phyloP scores from a whole-genome alignment of 1,140 invertebrate species.

The Orius laevigatus region DNA sequence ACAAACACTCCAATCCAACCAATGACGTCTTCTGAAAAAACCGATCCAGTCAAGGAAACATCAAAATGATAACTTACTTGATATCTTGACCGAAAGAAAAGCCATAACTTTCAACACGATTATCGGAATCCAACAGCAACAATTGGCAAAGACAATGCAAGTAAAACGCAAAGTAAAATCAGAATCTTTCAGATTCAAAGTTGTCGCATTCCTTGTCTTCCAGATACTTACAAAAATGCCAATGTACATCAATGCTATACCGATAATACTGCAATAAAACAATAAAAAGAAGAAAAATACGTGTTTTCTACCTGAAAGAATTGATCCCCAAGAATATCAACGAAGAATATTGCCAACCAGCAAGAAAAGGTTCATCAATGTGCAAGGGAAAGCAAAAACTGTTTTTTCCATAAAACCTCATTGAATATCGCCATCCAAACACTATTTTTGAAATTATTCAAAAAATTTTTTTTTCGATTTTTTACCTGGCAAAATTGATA shows the following conservation, averaged over 20 bases:
- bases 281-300: slow-evolving; percentile 7
- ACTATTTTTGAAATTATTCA: slow-evolving; percentile 25
- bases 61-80: slow-evolving; percentile 24
- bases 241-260: slow-evolving; percentile 43
- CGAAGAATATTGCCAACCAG: slow-evolving; percentile 59
- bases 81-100: slow-evolving; percentile 35
- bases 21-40: slow-evolving; percentile 39
- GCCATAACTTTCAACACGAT: slow-evolving; percentile 49
- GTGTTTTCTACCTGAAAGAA: slow-evolving; percentile 35
- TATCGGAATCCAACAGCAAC: slow-evolving; percentile 59
- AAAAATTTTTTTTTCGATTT: slow-evolving; percentile 13
- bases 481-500: slow-evolving; percentile 47
- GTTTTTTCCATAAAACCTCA: slow-evolving; percentile 49
- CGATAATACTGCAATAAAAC: slow-evolving; percentile 33
- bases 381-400: slow-evolving; percentile 59
- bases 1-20: slow-evolving; percentile 63
- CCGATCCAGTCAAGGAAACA: not conserved
- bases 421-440: slow-evolving; percentile 42
- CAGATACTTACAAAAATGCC: slow-evolving; percentile 48
- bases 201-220: slow-evolving; percentile 38
- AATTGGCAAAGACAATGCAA: slow-evolving; percentile 56
- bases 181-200: slow-evolving; percentile 40
- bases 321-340: slow-evolving; percentile 58
- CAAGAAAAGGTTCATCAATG: slow-evolving; percentile 47
- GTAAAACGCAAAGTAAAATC: slow-evolving; percentile 57